These are phyloP conservation scores for Zoanthus sociatus DNA, from an alignment of 92 coral and sea anemone species.

Conservation along the genomic window DNA sequence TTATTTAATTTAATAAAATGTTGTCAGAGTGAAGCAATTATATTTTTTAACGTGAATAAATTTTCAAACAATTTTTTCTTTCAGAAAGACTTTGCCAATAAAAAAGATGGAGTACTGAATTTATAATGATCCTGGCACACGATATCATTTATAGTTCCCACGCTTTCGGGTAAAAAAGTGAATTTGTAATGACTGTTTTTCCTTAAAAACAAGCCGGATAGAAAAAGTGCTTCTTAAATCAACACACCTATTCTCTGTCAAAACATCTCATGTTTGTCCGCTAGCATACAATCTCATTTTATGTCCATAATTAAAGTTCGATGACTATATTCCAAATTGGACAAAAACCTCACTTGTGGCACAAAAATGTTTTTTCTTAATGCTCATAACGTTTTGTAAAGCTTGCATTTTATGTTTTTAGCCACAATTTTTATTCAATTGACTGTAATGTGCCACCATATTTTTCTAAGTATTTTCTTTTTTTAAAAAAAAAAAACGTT, in stretches of 20 bases:
- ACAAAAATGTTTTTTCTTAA: constrained; percentile 15
- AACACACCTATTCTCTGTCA: constrained; percentile 61
- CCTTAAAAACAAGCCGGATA: constrained; percentile 58
- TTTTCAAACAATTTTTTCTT: background rate
- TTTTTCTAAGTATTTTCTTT: background rate
- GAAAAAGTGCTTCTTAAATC: constrained; percentile 46
- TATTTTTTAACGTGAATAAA: constrained; percentile 21
- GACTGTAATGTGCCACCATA: background rate
- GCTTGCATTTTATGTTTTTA: background rate
- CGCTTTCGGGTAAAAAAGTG: constrained; percentile 1
- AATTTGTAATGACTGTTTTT: constrained; percentile 2
- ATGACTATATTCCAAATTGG: constrained; percentile 25
- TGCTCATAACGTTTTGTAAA: background rate
- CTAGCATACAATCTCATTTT: constrained; percentile 18
- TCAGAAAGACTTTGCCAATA: background rate
- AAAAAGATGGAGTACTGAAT: background rate
- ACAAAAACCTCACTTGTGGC: background rate
- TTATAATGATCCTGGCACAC: background rate
- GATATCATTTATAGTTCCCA: background rate
- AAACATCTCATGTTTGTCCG: constrained; percentile 42
- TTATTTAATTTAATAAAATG: constrained; percentile 41
- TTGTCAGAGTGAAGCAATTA: constrained; percentile 41
- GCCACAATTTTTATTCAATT: background rate
- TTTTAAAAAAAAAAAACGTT: background rate
- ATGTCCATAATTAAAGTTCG: constrained; percentile 26